Base-by-base conservation (phyloP, 2,797 vertebrate species). In the Nyctibius grandis region DNA sequence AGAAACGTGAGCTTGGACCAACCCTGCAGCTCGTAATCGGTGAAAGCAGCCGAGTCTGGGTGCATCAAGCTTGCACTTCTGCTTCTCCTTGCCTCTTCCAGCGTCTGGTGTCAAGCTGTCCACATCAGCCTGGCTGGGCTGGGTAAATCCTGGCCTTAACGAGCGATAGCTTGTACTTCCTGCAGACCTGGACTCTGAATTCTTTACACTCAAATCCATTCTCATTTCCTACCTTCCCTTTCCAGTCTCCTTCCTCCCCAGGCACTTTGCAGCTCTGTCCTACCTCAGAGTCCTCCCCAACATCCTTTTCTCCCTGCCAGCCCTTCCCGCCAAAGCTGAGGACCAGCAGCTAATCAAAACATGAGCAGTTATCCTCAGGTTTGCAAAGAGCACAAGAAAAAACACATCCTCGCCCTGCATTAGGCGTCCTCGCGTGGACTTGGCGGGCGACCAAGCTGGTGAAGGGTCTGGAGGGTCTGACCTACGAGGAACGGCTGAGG, bases 371-470 rank as follows among this genome's bases (percentile, higher is more conserved):
- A 8, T 6, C 45, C 29, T 59, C 34, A 15, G 25, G 18, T 47
- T 74, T 38, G 51, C 34, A 12, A 64, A 40, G 26, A 33, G 25
- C 28, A 12, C 15, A 15, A 47, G 36, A 63, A 72, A n/a, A 79
- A n/a, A 12, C 28, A 8, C 28, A 3, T 18, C 23, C 15, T 50
- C 3, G 0, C 15, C 26, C 36, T 20, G 6, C 8, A 0, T 28
- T 22, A 26, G 18, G 12, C 9, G n/a, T 22, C 40, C 19, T 42
- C 29, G 6, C 1, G 1, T 6, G 20, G 34, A 45, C 40, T 42
- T 42, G 40, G n/a, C n/a, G n/a, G n/a, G n/a, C n/a, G n/a, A n/a
- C n/a, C n/a, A n/a, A n/a, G n/a, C n/a, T n/a, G n/a, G n/a, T n/a
- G n/a, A n/a, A n/a, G n/a, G n/a, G n/a, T n/a, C n/a, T n/a, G n/a